Percentiles rank a stretch among this genome's conserved stretches.
Evolutionary conservation across 2,113 vertebrate genomes (phyloP).

Genomic region (Balaenoptera acutorostrata): DNA sequence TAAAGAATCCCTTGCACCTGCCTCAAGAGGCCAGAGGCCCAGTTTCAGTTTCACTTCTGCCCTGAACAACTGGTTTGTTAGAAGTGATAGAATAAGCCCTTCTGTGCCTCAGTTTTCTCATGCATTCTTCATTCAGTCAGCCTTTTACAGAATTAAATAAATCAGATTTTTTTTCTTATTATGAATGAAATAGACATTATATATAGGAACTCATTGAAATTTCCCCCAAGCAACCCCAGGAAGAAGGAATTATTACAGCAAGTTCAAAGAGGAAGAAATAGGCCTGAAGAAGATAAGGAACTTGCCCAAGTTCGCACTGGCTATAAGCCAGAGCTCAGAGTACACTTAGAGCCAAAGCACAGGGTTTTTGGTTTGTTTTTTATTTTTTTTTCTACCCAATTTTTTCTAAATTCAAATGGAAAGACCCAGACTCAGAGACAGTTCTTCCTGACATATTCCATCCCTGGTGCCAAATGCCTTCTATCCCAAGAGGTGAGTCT

Average conservation of each 20-base stretch:
- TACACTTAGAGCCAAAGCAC: background rate
- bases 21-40: fast-evolving
- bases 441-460: background rate
- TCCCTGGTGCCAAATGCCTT: background rate
- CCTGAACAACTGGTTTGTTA: too few relatives aligned
- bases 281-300: background rate
- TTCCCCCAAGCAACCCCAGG: background rate
- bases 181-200: background rate
- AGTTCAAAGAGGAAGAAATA: background rate
- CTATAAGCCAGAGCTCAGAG: background rate
- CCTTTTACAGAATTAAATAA: background rate
- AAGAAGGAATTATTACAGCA: background rate
- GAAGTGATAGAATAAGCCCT: background rate
- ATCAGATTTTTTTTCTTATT: background rate
- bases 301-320: background rate
- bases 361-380: background rate
- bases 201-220: background rate
- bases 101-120: background rate
- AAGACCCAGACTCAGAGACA: background rate
- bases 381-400: background rate
- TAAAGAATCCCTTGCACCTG: too few relatives aligned
- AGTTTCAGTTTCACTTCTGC: background rate
- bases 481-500: background rate
- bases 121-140: background rate
- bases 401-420: background rate